phyloP scores from a whole-genome alignment of 2,888 invertebrate genomes.

The Lochmaea crataegi region DNA sequence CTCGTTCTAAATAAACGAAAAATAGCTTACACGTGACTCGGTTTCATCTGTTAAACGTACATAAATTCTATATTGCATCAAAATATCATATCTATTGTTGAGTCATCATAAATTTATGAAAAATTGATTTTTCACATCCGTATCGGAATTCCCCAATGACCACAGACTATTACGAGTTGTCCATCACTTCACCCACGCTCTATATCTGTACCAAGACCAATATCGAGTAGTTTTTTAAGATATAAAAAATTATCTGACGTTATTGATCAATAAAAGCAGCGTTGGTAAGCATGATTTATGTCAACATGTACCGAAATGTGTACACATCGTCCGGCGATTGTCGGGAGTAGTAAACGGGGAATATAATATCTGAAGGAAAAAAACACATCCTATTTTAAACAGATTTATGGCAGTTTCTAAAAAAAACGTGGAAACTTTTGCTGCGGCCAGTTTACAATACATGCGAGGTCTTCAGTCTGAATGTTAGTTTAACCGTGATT shows the following conservation, averaged over 20 bases:
- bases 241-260: background rate
- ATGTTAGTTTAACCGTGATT: constrained; percentile 20
- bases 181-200: constrained; percentile 1
- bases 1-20: background rate
- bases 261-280: constrained; percentile 7
- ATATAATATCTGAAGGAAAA: constrained; percentile 19
- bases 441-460: constrained; percentile 23
- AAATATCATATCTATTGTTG: background rate
- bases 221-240: constrained; percentile 16
- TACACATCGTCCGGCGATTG: constrained; percentile 19
- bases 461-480: constrained; percentile 18
- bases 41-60: background rate
- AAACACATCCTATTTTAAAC: constrained; percentile 16
- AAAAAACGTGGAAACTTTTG: constrained; percentile 21
- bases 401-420: constrained; percentile 14
- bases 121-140: constrained; percentile 1
- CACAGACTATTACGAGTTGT: constrained; percentile 8
- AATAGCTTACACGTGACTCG: background rate
- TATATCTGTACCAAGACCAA: background rate
- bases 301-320: constrained; percentile 18
- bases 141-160: constrained; percentile 3
- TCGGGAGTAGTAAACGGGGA: constrained; percentile 16
- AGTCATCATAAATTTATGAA: constrained; percentile 5
- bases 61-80: background rate
- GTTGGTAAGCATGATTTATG: constrained; percentile 17